A percentile compares a stretch with the other conserved stretches of the same genome.
Evolutionary conservation across 2,888 invertebrate species (phyloP).

Genomic region (Chaetogeoica ovagalla): DNA sequence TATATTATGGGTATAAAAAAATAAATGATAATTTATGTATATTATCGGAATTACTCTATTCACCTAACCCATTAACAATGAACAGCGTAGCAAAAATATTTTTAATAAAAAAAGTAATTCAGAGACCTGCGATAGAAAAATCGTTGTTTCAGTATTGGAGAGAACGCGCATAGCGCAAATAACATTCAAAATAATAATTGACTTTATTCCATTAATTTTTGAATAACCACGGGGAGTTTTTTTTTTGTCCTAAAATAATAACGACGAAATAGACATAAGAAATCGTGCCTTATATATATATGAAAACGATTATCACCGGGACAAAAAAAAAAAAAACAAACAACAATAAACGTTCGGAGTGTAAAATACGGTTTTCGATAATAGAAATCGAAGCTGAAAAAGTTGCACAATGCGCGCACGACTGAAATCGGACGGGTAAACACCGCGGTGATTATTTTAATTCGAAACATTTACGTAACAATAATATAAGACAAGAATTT

Average conservation of each 20-base stretch:
- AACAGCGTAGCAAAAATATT: background rate
- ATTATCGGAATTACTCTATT: background rate
- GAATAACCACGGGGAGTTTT: no score
- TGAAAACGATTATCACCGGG: background rate
- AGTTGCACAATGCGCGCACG: background rate
- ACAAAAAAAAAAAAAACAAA: no score
- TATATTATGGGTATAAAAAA: background rate
- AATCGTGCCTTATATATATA: background rate
- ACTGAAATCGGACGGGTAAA: background rate
- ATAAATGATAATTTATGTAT: conserved; percentile 4
- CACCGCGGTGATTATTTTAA: background rate
- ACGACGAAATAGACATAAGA: background rate
- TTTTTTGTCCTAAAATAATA: no score
- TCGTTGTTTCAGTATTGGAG: background rate
- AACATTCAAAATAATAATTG: no score
- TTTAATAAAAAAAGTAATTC: background rate
- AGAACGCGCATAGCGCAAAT: background rate
- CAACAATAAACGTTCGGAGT: background rate
- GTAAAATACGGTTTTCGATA: background rate
- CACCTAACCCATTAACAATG: conserved; percentile 21
- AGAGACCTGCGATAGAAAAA: background rate
- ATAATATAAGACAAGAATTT: no score
- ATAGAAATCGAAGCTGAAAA: background rate
- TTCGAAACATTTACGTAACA: no score
- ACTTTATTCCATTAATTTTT: no score